phyloP scores from a whole-genome alignment of 2,888 invertebrate species.

The Teleiodes luculella region DNA sequence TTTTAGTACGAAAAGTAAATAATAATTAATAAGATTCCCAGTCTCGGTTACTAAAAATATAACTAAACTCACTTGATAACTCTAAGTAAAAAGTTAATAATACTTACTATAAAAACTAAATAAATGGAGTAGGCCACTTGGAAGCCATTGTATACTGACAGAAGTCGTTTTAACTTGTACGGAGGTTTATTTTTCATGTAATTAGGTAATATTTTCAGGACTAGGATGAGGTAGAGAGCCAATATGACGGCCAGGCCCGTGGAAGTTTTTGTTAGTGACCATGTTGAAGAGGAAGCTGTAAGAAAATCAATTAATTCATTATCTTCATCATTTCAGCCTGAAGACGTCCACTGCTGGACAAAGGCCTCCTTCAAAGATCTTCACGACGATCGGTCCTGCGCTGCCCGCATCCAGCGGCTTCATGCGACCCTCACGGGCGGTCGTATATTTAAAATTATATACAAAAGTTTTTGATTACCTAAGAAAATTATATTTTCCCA shows the following conservation, averaged over 20 bases:
- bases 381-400: too few relatives aligned
- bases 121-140: slow-evolving; percentile 82
- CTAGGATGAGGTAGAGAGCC: slow-evolving; percentile 82
- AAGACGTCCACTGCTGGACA: neutral
- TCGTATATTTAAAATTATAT: too few relatives aligned
- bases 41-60: too few relatives aligned
- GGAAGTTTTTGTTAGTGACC: slow-evolving; percentile 49
- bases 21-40: too few relatives aligned
- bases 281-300: slow-evolving; percentile 47
- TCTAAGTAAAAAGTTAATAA: too few relatives aligned
- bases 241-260: slow-evolving; percentile 56
- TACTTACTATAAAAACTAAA: slow-evolving; percentile 78
- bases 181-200: slow-evolving; percentile 83
- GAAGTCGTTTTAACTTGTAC: slow-evolving; percentile 79
- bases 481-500: too few relatives aligned
- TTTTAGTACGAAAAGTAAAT: too few relatives aligned
- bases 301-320: slow-evolving; percentile 10
- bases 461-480: too few relatives aligned
- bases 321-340: neutral
- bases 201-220: slow-evolving; percentile 82
- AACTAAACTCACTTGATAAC: too few relatives aligned
- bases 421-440: too few relatives aligned
- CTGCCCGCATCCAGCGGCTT: too few relatives aligned
- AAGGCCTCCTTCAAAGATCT: too few relatives aligned
- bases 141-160: slow-evolving; percentile 82